phyloP scores from a whole-genome alignment of 2,888 invertebrate genomes.

The Rambutsinella grinnellia region DNA sequence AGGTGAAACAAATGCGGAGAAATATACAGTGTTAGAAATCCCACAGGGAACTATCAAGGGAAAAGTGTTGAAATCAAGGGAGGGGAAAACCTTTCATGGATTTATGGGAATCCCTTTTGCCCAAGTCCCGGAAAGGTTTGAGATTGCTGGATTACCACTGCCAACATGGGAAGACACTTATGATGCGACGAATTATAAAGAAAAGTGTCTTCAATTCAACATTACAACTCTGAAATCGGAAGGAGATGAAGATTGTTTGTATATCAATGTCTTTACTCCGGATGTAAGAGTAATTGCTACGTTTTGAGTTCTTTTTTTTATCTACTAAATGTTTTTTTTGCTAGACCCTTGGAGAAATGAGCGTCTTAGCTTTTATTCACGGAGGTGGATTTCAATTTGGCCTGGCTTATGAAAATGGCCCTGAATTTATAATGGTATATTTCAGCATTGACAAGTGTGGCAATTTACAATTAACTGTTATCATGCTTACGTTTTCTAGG shows the following conservation, averaged over 20 bases:
- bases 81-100: constrained; percentile 29
- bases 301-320: constrained; percentile 1
- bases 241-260: constrained; percentile 55
- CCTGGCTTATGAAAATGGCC: constrained; percentile 46
- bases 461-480: too few species aligned
- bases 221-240: constrained; percentile 6
- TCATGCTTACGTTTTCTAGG: too few species aligned
- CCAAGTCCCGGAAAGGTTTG: constrained; percentile 40
- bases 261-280: constrained; percentile 53
- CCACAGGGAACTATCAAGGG: constrained; percentile 34
- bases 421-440: constrained; percentile 46
- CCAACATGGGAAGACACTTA: constrained; percentile 41
- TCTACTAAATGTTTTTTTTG: too few species aligned
- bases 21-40: constrained; percentile 19
- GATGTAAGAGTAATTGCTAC: constrained; percentile 25
- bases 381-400: constrained; percentile 52
- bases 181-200: constrained; percentile 42
- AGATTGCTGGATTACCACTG: constrained; percentile 43
- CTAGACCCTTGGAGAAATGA: constrained; percentile 14
- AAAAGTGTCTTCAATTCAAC: constrained; percentile 51
- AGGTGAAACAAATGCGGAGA: too few species aligned
- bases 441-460: too few species aligned
- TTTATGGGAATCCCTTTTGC: constrained; percentile 55
- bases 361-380: constrained; percentile 41
- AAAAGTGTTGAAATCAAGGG: constrained; percentile 24